Base-by-base conservation (phyloP, 2,797 vertebrate genomes). In the Muscicapa striata region DNA sequence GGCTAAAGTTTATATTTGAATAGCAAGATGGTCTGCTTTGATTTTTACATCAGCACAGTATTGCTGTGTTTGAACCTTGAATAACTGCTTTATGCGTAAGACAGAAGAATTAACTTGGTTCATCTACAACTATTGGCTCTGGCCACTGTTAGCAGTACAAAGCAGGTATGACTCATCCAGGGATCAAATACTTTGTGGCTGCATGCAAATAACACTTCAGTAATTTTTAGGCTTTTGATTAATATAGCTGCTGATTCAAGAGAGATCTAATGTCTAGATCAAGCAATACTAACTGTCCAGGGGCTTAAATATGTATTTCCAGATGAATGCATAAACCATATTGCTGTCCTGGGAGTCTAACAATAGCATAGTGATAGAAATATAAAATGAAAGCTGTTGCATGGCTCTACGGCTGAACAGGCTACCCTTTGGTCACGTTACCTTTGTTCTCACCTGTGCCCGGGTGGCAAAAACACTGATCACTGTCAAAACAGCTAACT, bases 151-250 rank as follows among this genome's bases (percentile, higher is more conserved):
- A 84, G 13, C 74, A 61, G 74, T 94, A 84, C 83, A 93, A 96
- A 95, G 85, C 91, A 94, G 94, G 94, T 95, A 91, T 96, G 96
- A 96, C 85, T 95, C 93, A 95, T 68, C 49, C 63, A 67, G 94
- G 91, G 89, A 91, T 96, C 91, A 94, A 88, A 93, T 87, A 90
- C 69, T 94, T 79, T 81, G 66, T 91, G 84, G 41, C 82, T 95
- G 85, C 41, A 73, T 88, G 84, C 89, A 90, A 84, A 86, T 86
- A 90, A 63, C 89, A 84, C 83, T 95, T 93, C 51, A 84, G 73
- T 91, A 59, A 83, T 70, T 90, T 92, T 92, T 91, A 93, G 93
- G 64, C 89, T 91, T 95, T 96, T 92, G 80, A 88, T 95, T 94
- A 92, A 96, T 96, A 86, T 67, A 93, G 69, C 87, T 92, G 77